These are phyloP conservation scores for Ptiloglossa arizonensis DNA, from an alignment of 1,140 invertebrate species.

Conservation along the genomic window DNA sequence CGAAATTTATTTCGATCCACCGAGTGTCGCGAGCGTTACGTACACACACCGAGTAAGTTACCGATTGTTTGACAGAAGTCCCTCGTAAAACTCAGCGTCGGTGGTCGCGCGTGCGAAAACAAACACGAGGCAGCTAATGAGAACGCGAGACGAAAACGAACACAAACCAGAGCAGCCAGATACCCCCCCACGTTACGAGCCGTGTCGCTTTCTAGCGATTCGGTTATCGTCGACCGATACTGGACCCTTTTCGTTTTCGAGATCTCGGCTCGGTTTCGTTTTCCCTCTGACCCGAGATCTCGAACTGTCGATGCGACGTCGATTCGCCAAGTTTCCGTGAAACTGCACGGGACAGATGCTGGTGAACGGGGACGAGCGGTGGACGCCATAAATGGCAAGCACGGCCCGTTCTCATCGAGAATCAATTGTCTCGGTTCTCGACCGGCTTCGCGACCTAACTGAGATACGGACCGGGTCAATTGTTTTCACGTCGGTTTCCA, in stretches of 20 bases:
- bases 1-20: neutral
- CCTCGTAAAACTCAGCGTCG: no score
- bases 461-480: constrained; percentile 19
- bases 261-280: no score
- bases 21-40: no score
- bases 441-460: neutral
- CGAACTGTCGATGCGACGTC: neutral
- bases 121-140: neutral
- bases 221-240: no score
- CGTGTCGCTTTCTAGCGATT: no score
- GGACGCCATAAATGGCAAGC: constrained; percentile 64
- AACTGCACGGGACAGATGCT: constrained; percentile 33
- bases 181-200: no score
- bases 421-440: constrained; percentile 51
- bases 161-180: neutral
- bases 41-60: no score
- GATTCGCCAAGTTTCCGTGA: constrained; percentile 32
- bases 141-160: neutral
- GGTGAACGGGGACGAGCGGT: constrained; percentile 48
- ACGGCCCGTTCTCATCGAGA: constrained; percentile 35
- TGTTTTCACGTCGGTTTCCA: constrained; percentile 41
- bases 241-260: no score
- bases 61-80: no score
- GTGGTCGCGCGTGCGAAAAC: no score
- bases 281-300: no score